These are phyloP conservation scores for Rhinopomastus cyanomelas DNA, from an alignment of 2,113 vertebrate genomes.

Conservation along the genomic window DNA sequence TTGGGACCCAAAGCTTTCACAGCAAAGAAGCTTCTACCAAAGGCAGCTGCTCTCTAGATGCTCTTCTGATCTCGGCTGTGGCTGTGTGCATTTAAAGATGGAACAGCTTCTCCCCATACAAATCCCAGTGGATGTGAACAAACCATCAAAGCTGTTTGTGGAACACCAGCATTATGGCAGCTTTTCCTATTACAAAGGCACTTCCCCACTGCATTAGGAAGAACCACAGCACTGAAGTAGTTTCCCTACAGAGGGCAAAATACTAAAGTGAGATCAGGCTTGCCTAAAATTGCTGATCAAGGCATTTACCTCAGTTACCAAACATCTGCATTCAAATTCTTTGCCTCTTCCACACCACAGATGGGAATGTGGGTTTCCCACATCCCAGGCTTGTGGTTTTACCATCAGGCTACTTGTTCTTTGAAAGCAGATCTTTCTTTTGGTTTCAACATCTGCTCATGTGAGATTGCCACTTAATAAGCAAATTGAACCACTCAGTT, in stretches of 20 bases:
- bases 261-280: neutral
- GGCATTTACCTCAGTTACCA: neutral
- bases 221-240: neutral
- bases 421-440: slow-evolving; percentile 46
- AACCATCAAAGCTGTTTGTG: neutral
- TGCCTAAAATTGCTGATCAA: neutral
- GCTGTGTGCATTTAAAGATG: neutral
- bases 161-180: neutral
- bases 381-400: slow-evolving; percentile 42
- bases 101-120: neutral
- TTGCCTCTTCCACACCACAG: slow-evolving; percentile 16
- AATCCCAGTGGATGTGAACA: neutral
- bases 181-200: neutral
- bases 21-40: neutral
- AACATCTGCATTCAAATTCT: slow-evolving; percentile 26
- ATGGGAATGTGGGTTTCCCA: slow-evolving; percentile 38
- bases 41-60: neutral
- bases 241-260: neutral
- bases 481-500: neutral
- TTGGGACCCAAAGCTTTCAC: neutral
- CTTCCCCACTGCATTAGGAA: neutral
- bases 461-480: neutral
- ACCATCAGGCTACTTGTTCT: slow-evolving; percentile 42
- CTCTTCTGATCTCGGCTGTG: slow-evolving; percentile 1
- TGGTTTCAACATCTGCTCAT: neutral